These are phyloP conservation scores for Clarias batrachus DNA, from an alignment of 2,113 vertebrate species.

Conservation along the genomic window DNA sequence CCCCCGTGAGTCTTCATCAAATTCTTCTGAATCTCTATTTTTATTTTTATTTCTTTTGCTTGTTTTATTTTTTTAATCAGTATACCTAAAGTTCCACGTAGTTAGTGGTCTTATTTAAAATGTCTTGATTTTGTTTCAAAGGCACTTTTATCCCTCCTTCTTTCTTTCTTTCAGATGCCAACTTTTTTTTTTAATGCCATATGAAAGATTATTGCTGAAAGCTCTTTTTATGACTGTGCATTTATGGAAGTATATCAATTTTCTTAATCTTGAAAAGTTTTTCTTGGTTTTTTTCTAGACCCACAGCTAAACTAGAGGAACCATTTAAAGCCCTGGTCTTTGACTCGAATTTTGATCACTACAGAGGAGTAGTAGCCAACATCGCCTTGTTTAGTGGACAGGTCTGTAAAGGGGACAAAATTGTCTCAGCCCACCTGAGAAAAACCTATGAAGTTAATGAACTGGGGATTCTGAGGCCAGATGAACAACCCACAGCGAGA, in stretches of 20 bases:
- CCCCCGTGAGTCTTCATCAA: conserved; percentile 81
- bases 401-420: conserved; percentile 83
- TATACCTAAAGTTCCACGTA: neutral
- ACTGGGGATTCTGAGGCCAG: conserved; percentile 85
- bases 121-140: neutral
- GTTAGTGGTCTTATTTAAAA: neutral
- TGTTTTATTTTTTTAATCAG: no score
- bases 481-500: conserved; percentile 79
- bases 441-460: conserved; percentile 92
- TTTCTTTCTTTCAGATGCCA: no score
- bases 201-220: neutral
- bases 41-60: no score
- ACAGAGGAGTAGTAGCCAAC: conserved; percentile 89
- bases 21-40: neutral
- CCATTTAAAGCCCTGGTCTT: conserved; percentile 90
- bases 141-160: no score
- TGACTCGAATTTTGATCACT: conserved; percentile 93
- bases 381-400: conserved; percentile 85
- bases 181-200: neutral
- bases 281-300: conserved; percentile 66
- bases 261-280: neutral
- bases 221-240: neutral
- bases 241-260: neutral
- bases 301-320: conserved; percentile 67
- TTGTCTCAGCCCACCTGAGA: conserved; percentile 80